Base-by-base conservation (phyloP, 2,797 vertebrate genomes). In the Sebastes steindachneri region DNA sequence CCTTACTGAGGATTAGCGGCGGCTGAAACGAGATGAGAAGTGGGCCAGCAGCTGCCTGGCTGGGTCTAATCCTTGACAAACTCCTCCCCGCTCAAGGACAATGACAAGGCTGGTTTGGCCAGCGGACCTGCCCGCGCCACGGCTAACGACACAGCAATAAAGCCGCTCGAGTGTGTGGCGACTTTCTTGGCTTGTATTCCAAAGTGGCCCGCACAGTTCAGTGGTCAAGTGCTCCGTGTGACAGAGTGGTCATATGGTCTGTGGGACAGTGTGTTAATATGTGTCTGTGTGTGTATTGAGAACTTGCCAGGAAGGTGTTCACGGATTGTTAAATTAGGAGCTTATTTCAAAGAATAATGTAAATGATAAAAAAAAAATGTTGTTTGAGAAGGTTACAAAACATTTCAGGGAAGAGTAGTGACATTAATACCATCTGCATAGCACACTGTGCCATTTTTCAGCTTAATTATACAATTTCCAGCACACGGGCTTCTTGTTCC, bases 71-170 rank as follows among this genome's bases (percentile, higher is more conserved):
- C 92, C 91, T 83, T 53, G 79, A 86, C 84, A 59, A 88, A 85
- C 83, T 78, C 87, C 78, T 80, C 82, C 84, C 76, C 3, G 80
- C 90, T 93, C 91, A 91, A 91, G 90, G 89, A 92, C 91, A 88
- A 92, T 89, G 87, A 90, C 90, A 74, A 82, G 80, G 77, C 85
- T 70, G 87, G 67, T 86, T 86, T 87, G 84, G 79, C 86, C 72
- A 2, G 83, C 5, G 8, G 82, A 85, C 76, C 85, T 28, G 64
- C 75, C 31, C 14, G 62, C 64, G 79, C 75, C 53, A 48, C 15
- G 29, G 81, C 84, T 77, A 80, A 86, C 60, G 55, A 82, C 65
- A 62, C 63, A 26, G 55, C 69, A 74, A 80, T 86, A 84, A 88
- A 88, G 82, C 72, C 88, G 25, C 71, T 91, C 35, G 10, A 88